Base-by-base conservation (phyloP, 2,888 invertebrate genomes). In the Volucella inflata region DNA sequence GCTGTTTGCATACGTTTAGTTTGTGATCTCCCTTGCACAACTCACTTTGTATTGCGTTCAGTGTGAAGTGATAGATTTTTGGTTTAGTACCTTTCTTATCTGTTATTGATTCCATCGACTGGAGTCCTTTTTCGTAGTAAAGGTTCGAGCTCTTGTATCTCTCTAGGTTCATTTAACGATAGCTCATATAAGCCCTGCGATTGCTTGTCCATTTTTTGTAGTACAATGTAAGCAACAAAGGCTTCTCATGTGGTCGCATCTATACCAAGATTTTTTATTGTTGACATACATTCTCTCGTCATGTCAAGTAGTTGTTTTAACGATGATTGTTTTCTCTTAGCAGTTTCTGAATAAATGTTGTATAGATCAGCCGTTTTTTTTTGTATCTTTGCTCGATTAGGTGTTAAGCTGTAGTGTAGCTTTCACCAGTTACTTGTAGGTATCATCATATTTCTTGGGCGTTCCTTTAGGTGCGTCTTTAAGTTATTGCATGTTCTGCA, bases 91-190 rank as follows among this genome's bases (percentile, higher is more conserved):
- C n/a, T 46, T 3, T 46, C 46, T 11, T 3, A 14, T 48, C 11
- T 44, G 21, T 48, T 48, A 64, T 50, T 50, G 64, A 38, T 64
- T 64, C 48, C 46, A 62, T 48, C 2, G 62, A 48, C 30, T 62
- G 48, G 14, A 62, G 48, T 16, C 62, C 36, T 36, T 62, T 62
- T 12, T 62, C 62, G 30, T 36, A 62, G 48, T n/a, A 62, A 10
- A 21, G 46, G 62, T 48, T 62, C 48, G 16, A 60, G 10, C 10
- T 60, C 60, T 16, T 44, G 44, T 4, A 60, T 60, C n/a, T 60
- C 44, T 8, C 46, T 11, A 8, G 46, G 44, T 44, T 60, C 30
- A 14, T 8, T 11, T 8, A 60, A 12, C 2, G 60, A 16, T n/a
- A 44, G 60, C 46, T 60, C 60, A 17, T 60, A 46, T 44, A 46